These are phyloP conservation scores for Zaprionus africanus DNA, from an alignment of 1,140 invertebrate genomes.

Conservation along the genomic window DNA sequence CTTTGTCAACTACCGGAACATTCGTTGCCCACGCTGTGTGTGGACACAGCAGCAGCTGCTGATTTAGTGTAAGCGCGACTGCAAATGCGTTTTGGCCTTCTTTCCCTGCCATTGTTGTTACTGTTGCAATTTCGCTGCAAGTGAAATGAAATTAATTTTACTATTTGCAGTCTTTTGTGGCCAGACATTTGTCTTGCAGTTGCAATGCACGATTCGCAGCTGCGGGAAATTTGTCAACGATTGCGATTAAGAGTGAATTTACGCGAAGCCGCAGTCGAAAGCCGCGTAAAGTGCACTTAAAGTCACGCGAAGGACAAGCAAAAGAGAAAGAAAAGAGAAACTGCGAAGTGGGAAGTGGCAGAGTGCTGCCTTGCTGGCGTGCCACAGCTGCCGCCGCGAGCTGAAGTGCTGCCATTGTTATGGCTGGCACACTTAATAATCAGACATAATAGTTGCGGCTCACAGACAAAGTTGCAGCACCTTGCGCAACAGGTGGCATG, in stretches of 20 bases:
- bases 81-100: slow-evolving; percentile 12
- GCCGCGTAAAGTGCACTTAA: slow-evolving; percentile 61
- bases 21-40: slow-evolving; percentile 12
- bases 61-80: slow-evolving; percentile 24
- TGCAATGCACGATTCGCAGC: slow-evolving; percentile 63
- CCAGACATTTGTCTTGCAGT: slow-evolving; percentile 68
- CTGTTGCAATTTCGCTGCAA: slow-evolving; percentile 43
- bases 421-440: slow-evolving; percentile 74
- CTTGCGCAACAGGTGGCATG: slow-evolving; percentile 62
- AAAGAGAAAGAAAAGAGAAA: neutral
- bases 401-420: slow-evolving; percentile 67
- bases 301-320: slow-evolving; percentile 36
- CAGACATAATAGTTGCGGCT: slow-evolving; percentile 71
- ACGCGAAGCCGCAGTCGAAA: slow-evolving; percentile 39
- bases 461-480: slow-evolving; percentile 51
- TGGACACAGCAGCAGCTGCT: slow-evolving; percentile 32
- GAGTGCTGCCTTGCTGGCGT: slow-evolving; percentile 3
- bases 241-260: slow-evolving; percentile 49
- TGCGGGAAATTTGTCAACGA: slow-evolving; percentile 67
- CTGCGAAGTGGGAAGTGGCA: neutral
- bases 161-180: slow-evolving; percentile 66
- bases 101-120: slow-evolving; percentile 27
- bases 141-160: slow-evolving; percentile 73
- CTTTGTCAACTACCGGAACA: slow-evolving; percentile 26
- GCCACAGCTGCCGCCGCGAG: slow-evolving; percentile 10